Evolutionary conservation across 2,113 vertebrate species (phyloP).

Genomic region (Etia nguti): DNA sequence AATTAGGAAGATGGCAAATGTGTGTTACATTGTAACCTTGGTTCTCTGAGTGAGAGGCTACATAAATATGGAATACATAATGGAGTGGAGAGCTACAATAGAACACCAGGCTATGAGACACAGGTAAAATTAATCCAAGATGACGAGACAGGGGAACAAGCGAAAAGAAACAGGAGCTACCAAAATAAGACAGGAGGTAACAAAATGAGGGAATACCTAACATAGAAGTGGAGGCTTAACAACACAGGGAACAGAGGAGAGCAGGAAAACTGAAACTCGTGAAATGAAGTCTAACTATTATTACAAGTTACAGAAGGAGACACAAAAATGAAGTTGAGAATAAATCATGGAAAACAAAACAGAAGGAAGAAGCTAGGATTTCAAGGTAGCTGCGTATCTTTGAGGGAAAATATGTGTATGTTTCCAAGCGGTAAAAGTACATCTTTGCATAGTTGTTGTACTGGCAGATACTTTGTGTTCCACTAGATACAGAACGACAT

Average conservation of each 20-base stretch:
- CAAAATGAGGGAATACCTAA: neutral
- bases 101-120: neutral
- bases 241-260: neutral
- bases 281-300: neutral
- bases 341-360: neutral
- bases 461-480: neutral
- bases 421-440: neutral
- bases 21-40: neutral
- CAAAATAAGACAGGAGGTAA: neutral
- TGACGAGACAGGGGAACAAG: neutral
- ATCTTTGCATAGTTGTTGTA: neutral
- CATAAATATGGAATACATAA: neutral
- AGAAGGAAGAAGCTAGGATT: neutral
- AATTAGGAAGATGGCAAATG: neutral
- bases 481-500: neutral
- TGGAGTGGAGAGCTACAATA: neutral
- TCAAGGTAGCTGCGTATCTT: neutral
- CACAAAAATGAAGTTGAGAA: rapidly evolving
- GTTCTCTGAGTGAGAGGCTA: neutral
- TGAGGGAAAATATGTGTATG: neutral
- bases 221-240: neutral
- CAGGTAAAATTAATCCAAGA: neutral
- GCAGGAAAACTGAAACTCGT: neutral
- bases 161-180: neutral
- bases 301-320: neutral